These are phyloP conservation scores for Sesia apiformis DNA, from an alignment of 2,888 invertebrate species.

Conservation along the genomic window DNA sequence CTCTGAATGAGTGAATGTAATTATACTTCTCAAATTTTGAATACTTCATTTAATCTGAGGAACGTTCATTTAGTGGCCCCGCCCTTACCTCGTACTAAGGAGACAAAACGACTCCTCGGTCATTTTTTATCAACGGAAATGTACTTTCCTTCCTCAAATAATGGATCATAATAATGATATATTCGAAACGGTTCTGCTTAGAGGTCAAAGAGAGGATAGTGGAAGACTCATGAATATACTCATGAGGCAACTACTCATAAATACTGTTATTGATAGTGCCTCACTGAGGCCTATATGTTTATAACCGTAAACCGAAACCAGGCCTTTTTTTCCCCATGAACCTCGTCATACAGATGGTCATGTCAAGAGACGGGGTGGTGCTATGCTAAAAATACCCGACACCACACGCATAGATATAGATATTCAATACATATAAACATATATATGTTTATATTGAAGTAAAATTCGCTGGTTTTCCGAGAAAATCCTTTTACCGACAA, in stretches of 20 bases:
- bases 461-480: too few relatives aligned
- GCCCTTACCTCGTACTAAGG: slow-evolving; percentile 3
- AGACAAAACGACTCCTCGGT: slow-evolving; percentile 7
- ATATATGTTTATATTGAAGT: too few relatives aligned
- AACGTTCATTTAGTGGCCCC: slow-evolving; percentile 3
- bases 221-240: not conserved
- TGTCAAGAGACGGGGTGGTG: too few relatives aligned
- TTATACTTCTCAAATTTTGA: not conserved
- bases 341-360: too few relatives aligned
- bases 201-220: not conserved
- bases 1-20: not conserved
- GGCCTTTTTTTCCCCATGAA: too few relatives aligned
- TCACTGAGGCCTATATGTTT: too few relatives aligned
- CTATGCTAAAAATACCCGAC: too few relatives aligned
- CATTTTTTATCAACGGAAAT: slow-evolving; percentile 11
- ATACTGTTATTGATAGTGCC: too few relatives aligned
- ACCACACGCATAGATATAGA: too few relatives aligned
- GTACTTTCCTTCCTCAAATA: slow-evolving; percentile 5
- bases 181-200: slow-evolving; percentile 1
- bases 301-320: too few relatives aligned
- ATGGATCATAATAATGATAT: slow-evolving; percentile 11
- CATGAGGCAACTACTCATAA: not conserved
- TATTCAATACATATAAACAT: too few relatives aligned
- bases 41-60: not conserved
- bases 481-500: too few relatives aligned